Percentiles rank a stretch among this genome's conserved stretches.
Conservation (phyloP, 2,113 vertebrate genomes). For the Tylochromis polylepis region DNA sequence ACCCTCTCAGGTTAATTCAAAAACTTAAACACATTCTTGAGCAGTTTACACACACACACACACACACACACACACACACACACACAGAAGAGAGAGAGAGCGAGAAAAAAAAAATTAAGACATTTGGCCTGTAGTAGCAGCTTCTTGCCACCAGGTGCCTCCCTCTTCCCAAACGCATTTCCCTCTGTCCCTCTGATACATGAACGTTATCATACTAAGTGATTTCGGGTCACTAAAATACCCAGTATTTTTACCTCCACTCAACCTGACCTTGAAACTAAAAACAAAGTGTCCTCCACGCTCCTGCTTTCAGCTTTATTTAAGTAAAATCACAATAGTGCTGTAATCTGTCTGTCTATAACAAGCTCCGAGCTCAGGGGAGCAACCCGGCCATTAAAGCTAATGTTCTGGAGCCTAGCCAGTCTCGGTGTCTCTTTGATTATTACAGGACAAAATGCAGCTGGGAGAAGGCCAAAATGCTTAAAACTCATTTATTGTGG, state of each 20-base stretch:
- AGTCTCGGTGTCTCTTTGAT: background rate
- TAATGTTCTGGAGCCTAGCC: background rate
- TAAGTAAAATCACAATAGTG: background rate
- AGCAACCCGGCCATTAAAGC: background rate
- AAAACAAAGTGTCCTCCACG: background rate
- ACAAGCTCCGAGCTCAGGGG: background rate
- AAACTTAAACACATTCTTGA: accelerated
- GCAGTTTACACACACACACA: accelerated
- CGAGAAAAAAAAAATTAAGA: accelerated
- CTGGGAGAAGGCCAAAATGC: background rate
- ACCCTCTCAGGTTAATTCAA: background rate
- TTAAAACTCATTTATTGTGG: background rate
- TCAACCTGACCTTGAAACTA: background rate
- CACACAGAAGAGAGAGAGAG: accelerated
- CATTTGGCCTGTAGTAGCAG: background rate
- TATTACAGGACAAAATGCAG: background rate
- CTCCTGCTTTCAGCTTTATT: background rate
- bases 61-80: accelerated
- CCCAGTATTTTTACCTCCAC: background rate
- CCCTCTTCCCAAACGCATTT: background rate
- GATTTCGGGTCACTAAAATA: background rate
- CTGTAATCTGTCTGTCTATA: background rate
- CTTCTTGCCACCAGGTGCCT: background rate
- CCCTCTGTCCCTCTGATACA: background rate
- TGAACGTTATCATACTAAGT: background rate